Base-by-base conservation (phyloP, 2,113 vertebrate species). In the Axis porcinus region DNA sequence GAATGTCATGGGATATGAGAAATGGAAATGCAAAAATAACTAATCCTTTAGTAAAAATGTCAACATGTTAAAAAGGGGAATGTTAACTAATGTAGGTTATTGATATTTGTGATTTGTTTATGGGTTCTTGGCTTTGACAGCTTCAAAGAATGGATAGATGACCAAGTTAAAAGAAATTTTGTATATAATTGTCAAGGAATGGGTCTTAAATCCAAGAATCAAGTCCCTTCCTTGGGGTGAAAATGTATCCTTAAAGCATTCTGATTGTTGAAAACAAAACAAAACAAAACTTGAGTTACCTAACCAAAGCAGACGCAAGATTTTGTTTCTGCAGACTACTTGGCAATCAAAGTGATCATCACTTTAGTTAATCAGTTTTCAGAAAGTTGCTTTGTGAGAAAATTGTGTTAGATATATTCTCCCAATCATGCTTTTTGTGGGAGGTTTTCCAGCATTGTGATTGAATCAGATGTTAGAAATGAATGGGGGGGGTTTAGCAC, bases 271-370 rank as follows among this genome's bases (percentile, higher is more conserved):
- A 86, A 97, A 96, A 96, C 47, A 86, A 94, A 74, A 74, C 36
- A 74, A 36, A 70, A 70, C 64, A 70, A 67, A 96, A 85, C 62
- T 90, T 92, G 28, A 98, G 97, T 95, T 98, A 97, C 83, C n/a
- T 96, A 98, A 96, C 76, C 76, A 95, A 97, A 97, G 97, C 96
- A 96, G 97, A 98, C 94, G 95, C 98, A 98, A 98, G 98, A 95
- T 98, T 97, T 98, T 98, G 97, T 98, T 98, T 98, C 98, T 98
- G 96, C 97, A 98, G 97, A 98, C 95, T 98, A 98, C 97, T 97
- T 98, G 96, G 97, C 94, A 98, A 95, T 97, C 95, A 96, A 97
- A 95, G 58, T 95, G 86, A 94, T 95, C 94, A 94, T 92, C 94
- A 96, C 43, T 97, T 97, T 95, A 94, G 54, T 90, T 96, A 95